These are phyloP conservation scores for Solenopsis fugax DNA, from an alignment of 1,140 invertebrate genomes.

Conservation along the genomic window DNA sequence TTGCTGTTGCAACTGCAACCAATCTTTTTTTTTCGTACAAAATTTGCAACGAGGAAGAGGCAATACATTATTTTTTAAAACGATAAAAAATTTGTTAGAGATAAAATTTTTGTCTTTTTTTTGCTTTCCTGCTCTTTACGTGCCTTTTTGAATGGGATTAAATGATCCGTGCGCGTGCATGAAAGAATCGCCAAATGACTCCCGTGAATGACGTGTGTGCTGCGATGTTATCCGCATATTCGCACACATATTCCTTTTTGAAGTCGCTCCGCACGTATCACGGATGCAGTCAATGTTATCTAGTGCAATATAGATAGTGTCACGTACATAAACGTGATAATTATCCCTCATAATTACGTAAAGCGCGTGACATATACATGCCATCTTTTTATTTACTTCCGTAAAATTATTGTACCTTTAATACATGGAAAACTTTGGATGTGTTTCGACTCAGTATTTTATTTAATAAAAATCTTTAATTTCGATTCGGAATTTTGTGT, in stretches of 20 bases:
- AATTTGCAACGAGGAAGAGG: not conserved
- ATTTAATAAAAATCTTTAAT: not conserved
- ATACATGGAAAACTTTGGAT: not conserved
- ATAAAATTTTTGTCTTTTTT: not conserved
- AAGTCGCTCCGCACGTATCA: not conserved
- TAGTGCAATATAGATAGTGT: not conserved
- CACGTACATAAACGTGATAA: not conserved
- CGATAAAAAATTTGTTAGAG: not conserved
- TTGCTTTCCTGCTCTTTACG: not conserved
- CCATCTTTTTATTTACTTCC: not conserved
- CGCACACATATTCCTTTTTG: not conserved
- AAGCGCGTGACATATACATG: not conserved
- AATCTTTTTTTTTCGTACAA: not conserved
- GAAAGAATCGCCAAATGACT: constrained; percentile 7
- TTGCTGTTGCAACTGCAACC: too few species aligned
- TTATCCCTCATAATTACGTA: constrained; percentile 16
- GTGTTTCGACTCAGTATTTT: not conserved
- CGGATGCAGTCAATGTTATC: not conserved
- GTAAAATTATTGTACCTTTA: not conserved
- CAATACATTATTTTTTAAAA: not conserved
- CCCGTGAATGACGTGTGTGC: not conserved
- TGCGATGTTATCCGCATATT: constrained; percentile 16
- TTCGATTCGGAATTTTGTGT: not conserved
- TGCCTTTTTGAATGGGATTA: not conserved
- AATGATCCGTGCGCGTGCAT: not conserved